phyloP scores from a whole-genome alignment of 2,888 invertebrate species.

The Dexiosoma caninum region DNA sequence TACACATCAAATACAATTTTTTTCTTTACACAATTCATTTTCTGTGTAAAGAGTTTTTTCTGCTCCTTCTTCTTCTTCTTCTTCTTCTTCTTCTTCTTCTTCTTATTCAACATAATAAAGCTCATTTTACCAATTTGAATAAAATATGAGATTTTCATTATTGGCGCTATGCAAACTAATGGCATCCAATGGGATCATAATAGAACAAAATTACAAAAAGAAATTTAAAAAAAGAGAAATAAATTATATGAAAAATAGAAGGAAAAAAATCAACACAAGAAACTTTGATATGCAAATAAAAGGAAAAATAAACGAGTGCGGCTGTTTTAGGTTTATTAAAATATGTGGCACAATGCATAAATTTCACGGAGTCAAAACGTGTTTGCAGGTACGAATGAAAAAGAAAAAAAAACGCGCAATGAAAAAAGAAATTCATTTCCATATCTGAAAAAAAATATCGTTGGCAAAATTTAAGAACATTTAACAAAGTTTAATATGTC shows the following conservation, averaged over 20 bases:
- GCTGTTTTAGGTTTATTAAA: not conserved
- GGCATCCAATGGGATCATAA: constrained; percentile 58
- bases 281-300: not conserved
- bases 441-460: too few species aligned
- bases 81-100: too few species aligned
- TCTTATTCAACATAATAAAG: constrained; percentile 56
- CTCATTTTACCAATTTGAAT: constrained; percentile 75
- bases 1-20: constrained; percentile 46
- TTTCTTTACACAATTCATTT: not conserved
- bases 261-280: not conserved
- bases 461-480: too few species aligned
- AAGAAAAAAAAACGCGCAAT: too few species aligned
- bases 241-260: not conserved
- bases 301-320: not conserved
- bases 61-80: too few species aligned
- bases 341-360: not conserved
- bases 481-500: too few species aligned
- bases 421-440: too few species aligned
- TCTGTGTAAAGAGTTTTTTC: not conserved
- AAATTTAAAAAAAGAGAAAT: too few species aligned
- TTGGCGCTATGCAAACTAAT: constrained; percentile 62
- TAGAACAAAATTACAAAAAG: constrained; percentile 10
- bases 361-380: too few species aligned
- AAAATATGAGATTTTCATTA: constrained; percentile 75
- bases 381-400: too few species aligned